Percentiles rank a stretch among this genome's conserved stretches.
These are phyloP conservation scores for Calosoma granatense DNA, from an alignment of 1,140 invertebrate genomes.

Conservation along the genomic window DNA sequence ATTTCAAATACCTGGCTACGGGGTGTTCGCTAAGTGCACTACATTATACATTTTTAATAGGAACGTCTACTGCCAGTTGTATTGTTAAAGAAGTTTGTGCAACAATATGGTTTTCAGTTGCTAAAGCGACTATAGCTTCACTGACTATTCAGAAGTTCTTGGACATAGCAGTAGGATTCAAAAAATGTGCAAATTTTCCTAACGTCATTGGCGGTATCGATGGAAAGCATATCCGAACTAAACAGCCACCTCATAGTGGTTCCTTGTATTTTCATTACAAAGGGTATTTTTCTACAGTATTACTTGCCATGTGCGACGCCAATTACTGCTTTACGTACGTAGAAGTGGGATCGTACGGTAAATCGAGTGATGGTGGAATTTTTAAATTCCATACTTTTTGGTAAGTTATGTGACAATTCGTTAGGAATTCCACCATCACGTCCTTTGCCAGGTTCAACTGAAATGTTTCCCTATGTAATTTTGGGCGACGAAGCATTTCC, in stretches of 20 bases:
- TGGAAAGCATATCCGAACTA: conserved; percentile 18
- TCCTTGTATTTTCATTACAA: conserved; percentile 33
- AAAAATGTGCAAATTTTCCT: conserved; percentile 17
- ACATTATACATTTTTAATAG: too few relatives aligned
- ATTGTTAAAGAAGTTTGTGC: too few relatives aligned
- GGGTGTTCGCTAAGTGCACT: too few relatives aligned
- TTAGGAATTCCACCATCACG: conserved; percentile 10
- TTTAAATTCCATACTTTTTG: conserved; percentile 15
- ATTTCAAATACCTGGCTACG: too few relatives aligned
- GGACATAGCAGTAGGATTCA: conserved; percentile 14
- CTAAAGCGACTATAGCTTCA: too few relatives aligned
- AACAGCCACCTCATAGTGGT: conserved; percentile 13
- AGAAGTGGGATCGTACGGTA: conserved; percentile 31
- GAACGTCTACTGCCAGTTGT: too few relatives aligned
- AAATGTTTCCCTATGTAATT: conserved; percentile 12
- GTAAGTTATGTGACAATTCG: neutral
- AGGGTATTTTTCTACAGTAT: conserved; percentile 31
- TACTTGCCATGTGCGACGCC: conserved; percentile 33
- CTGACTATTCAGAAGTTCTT: conserved; percentile 17
- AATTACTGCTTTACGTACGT: conserved; percentile 32
- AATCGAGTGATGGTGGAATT: conserved; percentile 27
- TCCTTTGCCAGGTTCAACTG: neutral
- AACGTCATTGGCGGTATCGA: conserved; percentile 17
- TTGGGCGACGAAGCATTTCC: conserved; percentile 39
- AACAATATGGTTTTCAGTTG: too few relatives aligned